Evolutionary conservation across 2,113 vertebrate species (phyloP), one percentile per base, ranked within the genome.

Genomic region (Symphodus melops): DNA sequence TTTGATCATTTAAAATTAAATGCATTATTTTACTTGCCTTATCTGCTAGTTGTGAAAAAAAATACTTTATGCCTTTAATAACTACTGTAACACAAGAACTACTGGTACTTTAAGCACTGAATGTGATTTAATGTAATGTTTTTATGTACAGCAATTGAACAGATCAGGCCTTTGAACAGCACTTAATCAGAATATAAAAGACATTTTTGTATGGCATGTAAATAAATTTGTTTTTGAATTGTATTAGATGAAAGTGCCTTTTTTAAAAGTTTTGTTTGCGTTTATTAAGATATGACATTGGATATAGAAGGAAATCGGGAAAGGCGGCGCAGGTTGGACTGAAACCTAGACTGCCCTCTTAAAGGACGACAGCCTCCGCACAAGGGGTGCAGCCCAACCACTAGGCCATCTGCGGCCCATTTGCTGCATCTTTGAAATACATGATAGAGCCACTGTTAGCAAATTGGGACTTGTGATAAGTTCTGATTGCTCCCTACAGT

Each of bases 201-300:
- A 19, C 6, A 3, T 39, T 61, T 80, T 84, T 86, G 20, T 81
- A 83, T 64, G 8, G 78, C 78, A 55, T 44, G 14, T 16, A 8
- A 19, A 36, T 42, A 28, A 2, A 39, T 52, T 17, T 73, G 19
- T 51, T 68, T 72, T 68, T 67, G 8, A 69, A 16, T 80, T 4
- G 0, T 59, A 16, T 62, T 17, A 2, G 8, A 41, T 10, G 6
- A 10, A 41, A 41, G 39, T 41, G 39, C 39, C 9, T 10, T 41
- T 41, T 9, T 9, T 41, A 11, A 3, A 41, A 41, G 39, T 3
- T 41, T 10, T 11, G 10, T 41, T 41, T 33, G 28, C 28, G 4
- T 33, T 33, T 33, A 33, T 33, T 33, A 33, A 33, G 28, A 33
- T 33, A 33, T 33, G 28, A 2, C 1, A 33, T 33, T 33, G 28